These are phyloP conservation scores for Esox niger DNA, from an alignment of 2,113 vertebrate species.

Conservation along the genomic window DNA sequence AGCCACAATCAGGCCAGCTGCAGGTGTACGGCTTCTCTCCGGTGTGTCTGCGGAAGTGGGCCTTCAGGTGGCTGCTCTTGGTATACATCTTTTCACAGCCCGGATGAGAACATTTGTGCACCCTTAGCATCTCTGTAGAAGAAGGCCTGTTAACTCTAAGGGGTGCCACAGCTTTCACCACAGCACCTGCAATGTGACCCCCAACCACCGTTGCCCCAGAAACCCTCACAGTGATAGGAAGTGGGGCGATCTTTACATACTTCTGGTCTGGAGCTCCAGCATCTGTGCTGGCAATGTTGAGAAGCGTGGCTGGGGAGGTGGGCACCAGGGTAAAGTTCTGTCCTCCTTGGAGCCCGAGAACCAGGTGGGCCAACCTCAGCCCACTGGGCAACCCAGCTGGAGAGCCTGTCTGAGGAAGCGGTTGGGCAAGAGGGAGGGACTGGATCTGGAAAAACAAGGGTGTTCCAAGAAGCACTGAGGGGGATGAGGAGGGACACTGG, in stretches of 20 bases:
- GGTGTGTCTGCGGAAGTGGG: slow-evolving; percentile 78
- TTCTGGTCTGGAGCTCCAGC: slow-evolving; percentile 75
- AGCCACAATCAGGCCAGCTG: slow-evolving; percentile 83
- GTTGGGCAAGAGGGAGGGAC: slow-evolving; percentile 61
- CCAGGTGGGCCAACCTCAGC: slow-evolving; percentile 74
- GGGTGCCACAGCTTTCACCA: slow-evolving; percentile 58
- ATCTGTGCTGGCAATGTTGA: slow-evolving; percentile 41
- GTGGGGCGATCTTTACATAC: slow-evolving; percentile 81
- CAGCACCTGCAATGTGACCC: slow-evolving; percentile 21
- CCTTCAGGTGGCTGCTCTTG: slow-evolving; percentile 88
- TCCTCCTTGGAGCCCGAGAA: slow-evolving; percentile 75
- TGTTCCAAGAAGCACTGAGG: slow-evolving; percentile 56
- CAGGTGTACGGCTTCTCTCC: slow-evolving; percentile 85
- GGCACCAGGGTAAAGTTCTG: slow-evolving; percentile 70
- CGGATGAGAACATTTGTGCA: slow-evolving; percentile 81
- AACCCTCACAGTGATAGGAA: slow-evolving; percentile 67
- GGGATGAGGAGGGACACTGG: slow-evolving; percentile 22
- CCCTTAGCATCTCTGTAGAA: slow-evolving; percentile 52
- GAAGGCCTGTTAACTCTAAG: slow-evolving; percentile 44
- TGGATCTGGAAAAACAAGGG: slow-evolving; percentile 81
- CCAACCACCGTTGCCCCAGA: slow-evolving; percentile 29
- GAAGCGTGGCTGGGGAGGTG: slow-evolving; percentile 47
- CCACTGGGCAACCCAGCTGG: slow-evolving; percentile 38
- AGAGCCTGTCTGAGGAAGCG: slow-evolving; percentile 36
- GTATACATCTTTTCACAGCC: slow-evolving; percentile 87